Evolutionary conservation across 2,113 vertebrate genomes (phyloP).

Genomic region (Platichthys flesus): DNA sequence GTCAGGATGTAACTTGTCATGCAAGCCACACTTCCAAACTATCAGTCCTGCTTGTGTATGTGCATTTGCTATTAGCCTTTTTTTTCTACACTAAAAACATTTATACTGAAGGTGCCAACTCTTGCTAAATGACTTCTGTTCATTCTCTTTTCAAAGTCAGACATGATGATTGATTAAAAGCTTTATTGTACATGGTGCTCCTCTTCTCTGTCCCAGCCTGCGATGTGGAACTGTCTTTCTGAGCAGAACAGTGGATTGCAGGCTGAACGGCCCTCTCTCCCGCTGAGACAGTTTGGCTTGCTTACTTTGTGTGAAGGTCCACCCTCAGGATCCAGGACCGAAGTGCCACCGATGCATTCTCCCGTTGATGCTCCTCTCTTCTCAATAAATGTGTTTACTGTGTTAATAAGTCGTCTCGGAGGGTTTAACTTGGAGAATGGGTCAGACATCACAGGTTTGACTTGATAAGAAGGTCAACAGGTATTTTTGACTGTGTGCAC

Average conservation of each 20-base stretch:
- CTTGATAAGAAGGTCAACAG: slow-evolving; percentile 43
- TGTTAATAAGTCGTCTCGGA: slow-evolving; percentile 55
- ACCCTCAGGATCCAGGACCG: slow-evolving; percentile 63
- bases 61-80: slow-evolving; percentile 44
- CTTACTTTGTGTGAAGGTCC: slow-evolving; percentile 64
- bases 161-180: slow-evolving; percentile 60
- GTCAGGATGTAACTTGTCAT: slow-evolving; percentile 24
- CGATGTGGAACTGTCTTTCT: slow-evolving; percentile 35
- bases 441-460: slow-evolving; percentile 26
- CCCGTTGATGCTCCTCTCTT: slow-evolving; percentile 56
- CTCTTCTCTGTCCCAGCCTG: slow-evolving; percentile 64
- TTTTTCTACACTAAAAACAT: slow-evolving; percentile 25
- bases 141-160: slow-evolving; percentile 33
- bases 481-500: background rate
- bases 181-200: slow-evolving; percentile 76
- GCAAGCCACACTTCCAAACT: slow-evolving; percentile 32
- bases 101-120: slow-evolving; percentile 68
- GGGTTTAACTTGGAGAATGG: slow-evolving; percentile 51
- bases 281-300: slow-evolving; percentile 48
- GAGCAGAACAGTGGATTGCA: slow-evolving; percentile 35
- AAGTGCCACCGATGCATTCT: slow-evolving; percentile 72
- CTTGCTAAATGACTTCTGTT: slow-evolving; percentile 51
- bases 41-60: slow-evolving; percentile 36
- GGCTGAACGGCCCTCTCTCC: slow-evolving; percentile 29
- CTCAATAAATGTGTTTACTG: slow-evolving; percentile 78